Percentiles rank a stretch among this genome's conserved stretches.
Evolutionary conservation across 2,888 invertebrate species (phyloP).

Genomic region (Drosophila borealis): DNA sequence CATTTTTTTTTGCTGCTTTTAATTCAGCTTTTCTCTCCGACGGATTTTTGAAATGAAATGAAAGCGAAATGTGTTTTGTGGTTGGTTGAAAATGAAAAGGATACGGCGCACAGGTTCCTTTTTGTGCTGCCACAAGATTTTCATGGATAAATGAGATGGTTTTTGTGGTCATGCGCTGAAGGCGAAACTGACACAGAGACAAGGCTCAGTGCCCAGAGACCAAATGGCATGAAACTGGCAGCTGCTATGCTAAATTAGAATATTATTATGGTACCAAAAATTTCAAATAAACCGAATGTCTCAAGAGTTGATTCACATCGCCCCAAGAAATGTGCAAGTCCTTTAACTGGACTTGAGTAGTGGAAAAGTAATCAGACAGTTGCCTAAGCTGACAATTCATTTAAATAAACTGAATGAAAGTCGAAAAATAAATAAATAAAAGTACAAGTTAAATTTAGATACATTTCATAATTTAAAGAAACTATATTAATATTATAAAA

Average conservation of each 20-base stretch:
- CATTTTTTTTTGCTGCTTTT: constrained; percentile 17
- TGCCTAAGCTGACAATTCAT: not conserved
- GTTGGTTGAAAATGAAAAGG: constrained; percentile 75
- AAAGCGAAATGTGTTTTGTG: constrained; percentile 77
- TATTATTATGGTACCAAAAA: constrained; percentile 4
- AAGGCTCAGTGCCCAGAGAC: constrained; percentile 16
- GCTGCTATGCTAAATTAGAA: constrained; percentile 42
- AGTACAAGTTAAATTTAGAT: not conserved
- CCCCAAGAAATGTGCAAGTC: not conserved
- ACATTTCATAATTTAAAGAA: no score
- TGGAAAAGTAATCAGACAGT: not conserved
- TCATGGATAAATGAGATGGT: constrained; percentile 79
- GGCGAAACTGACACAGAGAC: constrained; percentile 49
- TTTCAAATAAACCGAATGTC: constrained; percentile 9
- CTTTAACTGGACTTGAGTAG: not conserved
- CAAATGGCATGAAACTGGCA: constrained; percentile 56
- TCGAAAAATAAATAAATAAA: not conserved
- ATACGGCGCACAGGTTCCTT: constrained; percentile 68
- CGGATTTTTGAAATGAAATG: constrained; percentile 68
- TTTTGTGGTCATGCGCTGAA: constrained; percentile 66
- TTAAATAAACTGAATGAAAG: not conserved
- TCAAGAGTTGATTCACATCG: constrained; percentile 2
- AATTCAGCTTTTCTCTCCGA: constrained; percentile 15
- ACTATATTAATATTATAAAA: no score
- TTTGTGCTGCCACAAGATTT: constrained; percentile 69